Evolutionary conservation across 1,140 invertebrate species (phyloP).

Genomic region (Drosophila pectinifera): DNA sequence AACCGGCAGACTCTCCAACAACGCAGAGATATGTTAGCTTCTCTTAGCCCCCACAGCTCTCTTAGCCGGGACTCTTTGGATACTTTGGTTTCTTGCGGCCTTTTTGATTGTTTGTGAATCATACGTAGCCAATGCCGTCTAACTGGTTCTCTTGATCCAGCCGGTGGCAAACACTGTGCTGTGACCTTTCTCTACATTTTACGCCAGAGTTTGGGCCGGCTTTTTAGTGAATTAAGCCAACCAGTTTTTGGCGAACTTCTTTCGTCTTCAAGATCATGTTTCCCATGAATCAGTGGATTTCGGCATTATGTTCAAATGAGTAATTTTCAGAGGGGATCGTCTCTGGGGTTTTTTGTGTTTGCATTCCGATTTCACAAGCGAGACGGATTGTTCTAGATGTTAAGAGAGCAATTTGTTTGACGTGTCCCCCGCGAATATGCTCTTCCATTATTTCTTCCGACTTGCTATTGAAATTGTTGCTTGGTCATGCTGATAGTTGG

Average conservation of each 20-base stretch:
- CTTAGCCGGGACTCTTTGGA: constrained; percentile 18
- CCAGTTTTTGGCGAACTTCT: constrained; percentile 35
- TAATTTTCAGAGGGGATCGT: constrained; percentile 9
- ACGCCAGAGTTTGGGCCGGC: constrained; percentile 24
- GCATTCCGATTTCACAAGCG: constrained; percentile 22
- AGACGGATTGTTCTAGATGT: constrained; percentile 32
- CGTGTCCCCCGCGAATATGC: constrained; percentile 27
- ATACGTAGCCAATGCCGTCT: constrained; percentile 35
- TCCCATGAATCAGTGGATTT: constrained; percentile 48
- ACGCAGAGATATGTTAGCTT: not conserved
- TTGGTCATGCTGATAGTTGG: constrained; percentile 47
- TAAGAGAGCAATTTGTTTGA: constrained; percentile 43
- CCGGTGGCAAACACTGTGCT: constrained; percentile 20
- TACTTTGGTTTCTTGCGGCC: constrained; percentile 12
- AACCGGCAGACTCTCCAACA: constrained; percentile 7
- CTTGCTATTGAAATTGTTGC: constrained; percentile 35
- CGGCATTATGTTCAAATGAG: constrained; percentile 36
- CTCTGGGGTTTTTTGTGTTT: constrained; percentile 19
- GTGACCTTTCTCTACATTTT: constrained; percentile 50
- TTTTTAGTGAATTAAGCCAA: constrained; percentile 44
- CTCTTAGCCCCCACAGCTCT: constrained; percentile 15
- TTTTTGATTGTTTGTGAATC: constrained; percentile 15
- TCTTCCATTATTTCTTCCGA: constrained; percentile 6
- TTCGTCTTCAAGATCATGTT: constrained; percentile 17
- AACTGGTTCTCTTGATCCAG: constrained; percentile 43